These are phyloP conservation scores for Rhabdomys dilectus DNA, from an alignment of 2,113 vertebrate species.

Conservation along the genomic window DNA sequence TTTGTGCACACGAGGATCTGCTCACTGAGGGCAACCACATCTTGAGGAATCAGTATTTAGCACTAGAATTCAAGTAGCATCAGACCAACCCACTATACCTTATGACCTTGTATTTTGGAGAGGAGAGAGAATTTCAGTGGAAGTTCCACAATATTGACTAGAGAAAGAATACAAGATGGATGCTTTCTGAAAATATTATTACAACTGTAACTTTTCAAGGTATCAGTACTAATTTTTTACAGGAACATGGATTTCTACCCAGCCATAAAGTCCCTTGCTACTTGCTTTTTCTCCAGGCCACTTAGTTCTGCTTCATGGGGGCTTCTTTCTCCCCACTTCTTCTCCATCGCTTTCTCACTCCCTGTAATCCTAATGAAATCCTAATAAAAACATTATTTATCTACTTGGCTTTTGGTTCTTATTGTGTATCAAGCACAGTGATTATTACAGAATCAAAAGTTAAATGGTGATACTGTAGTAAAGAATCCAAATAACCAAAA, in stretches of 20 bases:
- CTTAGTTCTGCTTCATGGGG: too few species aligned
- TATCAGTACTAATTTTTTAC: background rate
- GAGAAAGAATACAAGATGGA: background rate
- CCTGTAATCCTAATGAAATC: background rate
- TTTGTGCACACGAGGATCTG: too few species aligned
- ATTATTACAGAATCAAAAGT: background rate
- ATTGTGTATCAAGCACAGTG: background rate
- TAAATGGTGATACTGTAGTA: background rate
- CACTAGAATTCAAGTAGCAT: too few species aligned
- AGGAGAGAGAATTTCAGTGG: background rate
- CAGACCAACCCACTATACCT: too few species aligned
- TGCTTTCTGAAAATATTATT: slow-evolving; percentile 66
- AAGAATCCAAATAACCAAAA: background rate
- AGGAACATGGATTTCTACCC: background rate
- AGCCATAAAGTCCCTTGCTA: too few species aligned
- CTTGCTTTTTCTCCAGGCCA: too few species aligned
- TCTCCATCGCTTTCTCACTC: too few species aligned
- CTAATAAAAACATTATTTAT: background rate
- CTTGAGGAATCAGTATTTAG: too few species aligned
- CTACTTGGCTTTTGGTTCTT: background rate
- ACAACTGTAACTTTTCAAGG: slow-evolving; percentile 34
- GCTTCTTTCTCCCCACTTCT: too few species aligned
- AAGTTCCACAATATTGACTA: background rate
- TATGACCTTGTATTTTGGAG: background rate
- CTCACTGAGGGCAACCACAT: too few species aligned